Percentiles rank a stretch among this genome's conserved stretches.
phyloP scores from a whole-genome alignment of 2,797 vertebrate species.

The Carduelis carduelis region DNA sequence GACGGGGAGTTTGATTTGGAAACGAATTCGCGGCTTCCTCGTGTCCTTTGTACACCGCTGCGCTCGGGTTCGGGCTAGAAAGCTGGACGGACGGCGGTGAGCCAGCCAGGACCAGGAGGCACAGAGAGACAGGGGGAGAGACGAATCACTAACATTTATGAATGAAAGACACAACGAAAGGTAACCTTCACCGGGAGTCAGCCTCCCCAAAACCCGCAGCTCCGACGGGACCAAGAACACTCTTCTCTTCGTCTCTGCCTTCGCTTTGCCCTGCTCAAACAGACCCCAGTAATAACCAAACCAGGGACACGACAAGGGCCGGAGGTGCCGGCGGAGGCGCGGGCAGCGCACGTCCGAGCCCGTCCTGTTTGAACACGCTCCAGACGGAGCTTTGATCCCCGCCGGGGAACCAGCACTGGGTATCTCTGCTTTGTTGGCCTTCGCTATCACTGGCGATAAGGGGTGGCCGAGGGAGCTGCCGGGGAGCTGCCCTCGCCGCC shows the following conservation, averaged over 20 bases:
- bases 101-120: background rate
- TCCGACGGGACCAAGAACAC: background rate
- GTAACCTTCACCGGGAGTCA: background rate
- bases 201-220: background rate
- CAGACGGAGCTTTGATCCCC: slow-evolving; percentile 39
- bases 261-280: background rate
- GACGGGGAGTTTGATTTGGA: background rate
- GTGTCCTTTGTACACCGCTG: background rate
- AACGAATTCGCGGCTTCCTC: slow-evolving; percentile 18
- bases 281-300: background rate
- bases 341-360: background rate
- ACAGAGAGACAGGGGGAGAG: background rate
- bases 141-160: background rate
- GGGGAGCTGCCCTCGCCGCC: background rate
- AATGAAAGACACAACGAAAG: slow-evolving; percentile 52
- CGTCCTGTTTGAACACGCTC: background rate
- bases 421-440: background rate
- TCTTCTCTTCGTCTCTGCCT: background rate
- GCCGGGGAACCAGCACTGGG: background rate
- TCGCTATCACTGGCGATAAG: background rate
- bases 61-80: background rate
- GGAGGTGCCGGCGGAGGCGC: background rate
- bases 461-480: background rate
- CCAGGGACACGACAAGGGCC: background rate
- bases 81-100: background rate